These are phyloP conservation scores for Cydia strobilella DNA, from an alignment of 1,140 invertebrate species.

Conservation along the genomic window DNA sequence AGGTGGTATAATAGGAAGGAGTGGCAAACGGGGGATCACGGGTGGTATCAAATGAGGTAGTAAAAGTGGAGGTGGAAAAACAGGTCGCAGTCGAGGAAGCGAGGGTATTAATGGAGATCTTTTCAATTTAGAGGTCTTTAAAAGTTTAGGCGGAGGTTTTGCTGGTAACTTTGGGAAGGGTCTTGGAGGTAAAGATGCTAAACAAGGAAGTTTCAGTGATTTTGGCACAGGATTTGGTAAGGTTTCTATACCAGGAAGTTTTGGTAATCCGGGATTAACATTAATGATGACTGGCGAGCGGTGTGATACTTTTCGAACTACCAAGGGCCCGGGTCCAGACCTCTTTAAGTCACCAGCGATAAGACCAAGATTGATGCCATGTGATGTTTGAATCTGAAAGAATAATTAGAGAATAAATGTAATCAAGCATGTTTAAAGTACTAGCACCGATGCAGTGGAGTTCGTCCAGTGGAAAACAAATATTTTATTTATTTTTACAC, in stretches of 20 bases:
- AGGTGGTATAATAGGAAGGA: slow-evolving; percentile 38
- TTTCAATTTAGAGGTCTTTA: slow-evolving; percentile 21
- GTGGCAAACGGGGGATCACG: not conserved
- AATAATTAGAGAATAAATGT: slow-evolving; percentile 17
- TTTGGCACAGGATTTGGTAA: slow-evolving; percentile 29
- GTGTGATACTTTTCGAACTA: slow-evolving; percentile 45
- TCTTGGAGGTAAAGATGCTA: slow-evolving; percentile 6
- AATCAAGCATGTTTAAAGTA: too few relatives aligned
- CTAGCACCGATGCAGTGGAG: too few relatives aligned
- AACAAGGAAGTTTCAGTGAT: slow-evolving; percentile 34
- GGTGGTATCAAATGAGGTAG: slow-evolving; percentile 23
- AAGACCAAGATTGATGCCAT: slow-evolving; percentile 43
- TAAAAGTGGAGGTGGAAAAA: slow-evolving; percentile 36
- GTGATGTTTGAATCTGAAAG: slow-evolving; percentile 49
- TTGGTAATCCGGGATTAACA: slow-evolving; percentile 39
- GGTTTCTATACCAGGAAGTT: slow-evolving; percentile 11
- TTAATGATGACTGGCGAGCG: slow-evolving; percentile 48
- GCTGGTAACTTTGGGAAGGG: slow-evolving; percentile 36
- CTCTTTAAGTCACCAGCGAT: slow-evolving; percentile 48
- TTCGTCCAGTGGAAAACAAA: too few relatives aligned
- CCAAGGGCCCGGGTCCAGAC: slow-evolving; percentile 38
- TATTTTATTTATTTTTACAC: too few relatives aligned
- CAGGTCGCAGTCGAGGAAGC: slow-evolving; percentile 43
- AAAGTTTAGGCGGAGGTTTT: slow-evolving; percentile 33
- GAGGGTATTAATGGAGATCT: slow-evolving; percentile 43